These are phyloP conservation scores for Sebastes iracundus DNA, from an alignment of 2,797 vertebrate species.

Conservation along the genomic window DNA sequence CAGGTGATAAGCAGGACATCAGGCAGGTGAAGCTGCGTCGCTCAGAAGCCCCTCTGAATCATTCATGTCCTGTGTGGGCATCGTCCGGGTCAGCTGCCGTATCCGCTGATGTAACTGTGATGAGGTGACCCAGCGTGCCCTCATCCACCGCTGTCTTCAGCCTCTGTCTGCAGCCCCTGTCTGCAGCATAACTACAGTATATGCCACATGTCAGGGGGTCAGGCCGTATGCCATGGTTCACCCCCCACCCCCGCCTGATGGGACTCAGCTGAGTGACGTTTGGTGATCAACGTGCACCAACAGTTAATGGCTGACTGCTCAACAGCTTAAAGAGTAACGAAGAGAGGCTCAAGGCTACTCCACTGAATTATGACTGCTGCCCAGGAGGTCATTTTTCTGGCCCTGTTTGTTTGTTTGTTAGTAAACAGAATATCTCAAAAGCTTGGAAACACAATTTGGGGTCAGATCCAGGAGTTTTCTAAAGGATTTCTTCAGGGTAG, in stretches of 20 bases:
- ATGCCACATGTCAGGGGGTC: neutral
- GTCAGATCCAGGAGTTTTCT: too few relatives aligned
- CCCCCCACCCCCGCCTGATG: neutral
- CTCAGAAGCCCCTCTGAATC: conserved; percentile 70
- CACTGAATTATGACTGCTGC: neutral
- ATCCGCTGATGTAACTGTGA: conserved; percentile 32
- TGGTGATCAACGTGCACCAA: conserved; percentile 1
- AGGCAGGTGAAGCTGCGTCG: conserved; percentile 48
- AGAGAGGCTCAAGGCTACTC: neutral
- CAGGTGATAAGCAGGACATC: conserved; percentile 56
- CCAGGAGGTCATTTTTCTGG: neutral
- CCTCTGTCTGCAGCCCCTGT: neutral
- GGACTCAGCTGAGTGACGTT: neutral
- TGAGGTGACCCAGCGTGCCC: conserved; percentile 35
- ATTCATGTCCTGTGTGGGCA: conserved; percentile 69
- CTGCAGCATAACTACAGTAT: neutral
- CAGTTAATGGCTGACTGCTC: conserved; percentile 48
- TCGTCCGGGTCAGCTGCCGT: conserved; percentile 46
- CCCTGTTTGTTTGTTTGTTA: neutral
- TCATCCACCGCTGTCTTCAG: neutral
- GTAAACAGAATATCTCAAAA: neutral
- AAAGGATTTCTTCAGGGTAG: neutral
- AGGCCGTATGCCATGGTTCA: neutral
- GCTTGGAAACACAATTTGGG: too few relatives aligned
- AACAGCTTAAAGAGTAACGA: conserved; percentile 24